Evolutionary conservation across 2,888 invertebrate genomes (phyloP), one percentile per base, ranked within the genome.

Genomic region (Polymixis flavicincta): DNA sequence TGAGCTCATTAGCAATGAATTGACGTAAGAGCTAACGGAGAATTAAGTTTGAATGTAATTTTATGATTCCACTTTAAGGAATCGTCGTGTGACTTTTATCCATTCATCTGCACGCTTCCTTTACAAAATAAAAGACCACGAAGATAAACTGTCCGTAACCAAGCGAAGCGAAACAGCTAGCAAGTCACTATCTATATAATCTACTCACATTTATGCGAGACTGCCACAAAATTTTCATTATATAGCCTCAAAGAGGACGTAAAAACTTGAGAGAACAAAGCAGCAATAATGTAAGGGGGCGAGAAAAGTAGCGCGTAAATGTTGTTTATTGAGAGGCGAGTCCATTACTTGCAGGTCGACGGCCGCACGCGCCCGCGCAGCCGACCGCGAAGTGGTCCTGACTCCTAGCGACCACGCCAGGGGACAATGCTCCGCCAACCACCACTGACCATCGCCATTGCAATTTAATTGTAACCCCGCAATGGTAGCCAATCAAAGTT

Each of bases 341-440:
- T 87, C 84, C 86, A 85, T 87, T 82, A 85, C 80, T 76, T 83
- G 84, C 85, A 85, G 94, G 94, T 94, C 94, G 93, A 91, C 92
- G 95, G 82, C 92, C 91, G 90, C 87, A 68, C 80, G 85, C 89
- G 92, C 92, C 87, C 88, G 92, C 88, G 93, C 92, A 92, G 79
- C 92, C 91, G 90, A 92, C 92, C 93, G 93, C 92, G 89, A 89
- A 92, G 89, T 89, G 90, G 90, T 94, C 94, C 95, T 93, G 89
- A 89, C 90, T 92, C 90, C 91, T 91, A 88, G 85, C 81, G 81
- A 68, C 74, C 75, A 74, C 59, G 48, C 63, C 64, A 82, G 89
- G 83, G 94, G 92, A 94, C 94, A 94, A 92, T 93, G 94, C 92
- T 90, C 93, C 88, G 87, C 80, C 80, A 84, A 86, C 80, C 85